These are phyloP conservation scores for Hartigia nigra DNA, from an alignment of 2,888 invertebrate genomes.

Conservation along the genomic window DNA sequence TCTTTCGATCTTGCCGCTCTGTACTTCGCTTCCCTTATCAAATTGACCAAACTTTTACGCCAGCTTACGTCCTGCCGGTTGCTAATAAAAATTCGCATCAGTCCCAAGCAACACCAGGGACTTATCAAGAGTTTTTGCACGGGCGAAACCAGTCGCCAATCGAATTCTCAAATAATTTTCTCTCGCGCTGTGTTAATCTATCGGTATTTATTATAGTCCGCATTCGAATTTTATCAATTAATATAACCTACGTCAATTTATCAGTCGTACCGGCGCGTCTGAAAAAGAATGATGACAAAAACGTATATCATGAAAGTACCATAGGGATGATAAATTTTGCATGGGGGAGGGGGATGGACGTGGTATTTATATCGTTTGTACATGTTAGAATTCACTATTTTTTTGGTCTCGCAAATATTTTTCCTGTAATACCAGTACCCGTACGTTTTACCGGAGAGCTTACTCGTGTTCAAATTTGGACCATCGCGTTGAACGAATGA, in stretches of 20 bases:
- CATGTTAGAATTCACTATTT: background rate
- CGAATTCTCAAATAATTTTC: background rate
- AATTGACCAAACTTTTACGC: background rate
- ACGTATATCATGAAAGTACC: background rate
- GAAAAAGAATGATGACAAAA: background rate
- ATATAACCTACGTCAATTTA: background rate
- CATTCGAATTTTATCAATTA: background rate
- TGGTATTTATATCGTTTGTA: background rate
- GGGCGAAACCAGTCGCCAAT: background rate
- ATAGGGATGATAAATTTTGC: background rate
- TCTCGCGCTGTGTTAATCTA: background rate
- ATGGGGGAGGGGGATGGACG: no score
- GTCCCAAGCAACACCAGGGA: background rate
- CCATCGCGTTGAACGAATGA: background rate
- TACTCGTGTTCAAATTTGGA: background rate
- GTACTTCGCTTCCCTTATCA: background rate
- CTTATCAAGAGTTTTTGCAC: background rate
- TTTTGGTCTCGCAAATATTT: background rate
- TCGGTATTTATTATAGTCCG: background rate
- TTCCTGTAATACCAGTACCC: no score
- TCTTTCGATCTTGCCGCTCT: background rate
- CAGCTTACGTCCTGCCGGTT: background rate
- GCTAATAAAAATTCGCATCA: background rate
- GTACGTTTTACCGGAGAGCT: background rate
- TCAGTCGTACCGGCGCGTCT: background rate